Evolutionary conservation across 2,113 vertebrate species (phyloP).

Genomic region (Eubucco bourcierii): DNA sequence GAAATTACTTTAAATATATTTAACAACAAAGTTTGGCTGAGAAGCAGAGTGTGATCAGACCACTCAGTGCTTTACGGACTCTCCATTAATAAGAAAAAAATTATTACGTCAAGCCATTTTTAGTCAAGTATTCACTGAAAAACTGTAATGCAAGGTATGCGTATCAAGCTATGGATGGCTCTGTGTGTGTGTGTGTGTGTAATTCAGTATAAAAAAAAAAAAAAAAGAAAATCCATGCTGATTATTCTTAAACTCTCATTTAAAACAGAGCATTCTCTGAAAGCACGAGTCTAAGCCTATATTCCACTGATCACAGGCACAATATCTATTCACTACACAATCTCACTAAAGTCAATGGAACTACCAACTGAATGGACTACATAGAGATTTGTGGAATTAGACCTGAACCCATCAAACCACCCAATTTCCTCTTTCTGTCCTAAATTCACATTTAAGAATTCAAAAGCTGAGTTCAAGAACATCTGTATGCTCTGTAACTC

Average conservation of each 20-base stretch:
- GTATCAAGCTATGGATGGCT: conserved; percentile 3
- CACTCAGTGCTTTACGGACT: not conserved
- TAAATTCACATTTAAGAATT: not conserved
- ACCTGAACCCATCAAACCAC: not conserved
- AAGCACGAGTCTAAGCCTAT: conserved; percentile 21
- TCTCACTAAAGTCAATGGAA: not conserved
- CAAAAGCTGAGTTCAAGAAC: not conserved
- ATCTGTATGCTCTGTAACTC: not conserved
- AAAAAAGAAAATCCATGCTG: not conserved
- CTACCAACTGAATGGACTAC: not conserved
- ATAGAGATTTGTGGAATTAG: not conserved
- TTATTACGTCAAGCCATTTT: not conserved
- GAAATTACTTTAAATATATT: not conserved
- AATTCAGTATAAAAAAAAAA: conserved; percentile 4
- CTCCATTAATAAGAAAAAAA: not conserved
- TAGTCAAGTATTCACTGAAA: conserved; percentile 16
- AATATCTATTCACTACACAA: not conserved
- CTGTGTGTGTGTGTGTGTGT: not conserved
- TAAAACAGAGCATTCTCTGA: conserved; percentile 8
- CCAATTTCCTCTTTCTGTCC: not conserved
- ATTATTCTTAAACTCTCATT: conserved; percentile 21
- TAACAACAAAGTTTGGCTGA: not conserved
- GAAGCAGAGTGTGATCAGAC: not conserved
- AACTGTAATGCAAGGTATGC: not conserved
- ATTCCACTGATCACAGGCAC: not conserved